These are phyloP conservation scores for Trilocha varians DNA, from an alignment of 2,888 invertebrate species.

Conservation along the genomic window DNA sequence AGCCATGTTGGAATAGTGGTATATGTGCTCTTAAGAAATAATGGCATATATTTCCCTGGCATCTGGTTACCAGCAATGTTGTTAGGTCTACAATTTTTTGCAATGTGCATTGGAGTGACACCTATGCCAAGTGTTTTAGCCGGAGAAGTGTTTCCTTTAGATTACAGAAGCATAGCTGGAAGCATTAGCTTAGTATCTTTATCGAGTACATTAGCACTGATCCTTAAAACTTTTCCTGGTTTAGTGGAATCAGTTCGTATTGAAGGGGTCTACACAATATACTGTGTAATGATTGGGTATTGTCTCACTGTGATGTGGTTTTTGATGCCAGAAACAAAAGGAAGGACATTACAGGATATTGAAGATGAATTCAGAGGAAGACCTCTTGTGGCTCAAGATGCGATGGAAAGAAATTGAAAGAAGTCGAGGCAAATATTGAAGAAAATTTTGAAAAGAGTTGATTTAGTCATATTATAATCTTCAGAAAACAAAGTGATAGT, in stretches of 20 bases:
- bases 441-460: too few relatives aligned
- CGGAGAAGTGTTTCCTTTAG: slow-evolving; percentile 78
- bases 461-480: too few relatives aligned
- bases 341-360: slow-evolving; percentile 76
- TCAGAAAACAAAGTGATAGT: too few relatives aligned
- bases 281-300: slow-evolving; percentile 29
- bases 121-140: slow-evolving; percentile 80
- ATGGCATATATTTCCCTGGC: slow-evolving; percentile 27
- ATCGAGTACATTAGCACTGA: slow-evolving; percentile 21
- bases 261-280: slow-evolving; percentile 28
- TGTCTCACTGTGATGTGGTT: slow-evolving; percentile 32
- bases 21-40: slow-evolving; percentile 33
- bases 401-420: slow-evolving; percentile 1
- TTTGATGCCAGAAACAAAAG: slow-evolving; percentile 77
- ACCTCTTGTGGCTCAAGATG: slow-evolving; percentile 6
- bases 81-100: slow-evolving; percentile 58
- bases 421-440: neutral
- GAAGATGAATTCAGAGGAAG: slow-evolving; percentile 61
- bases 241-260: slow-evolving; percentile 20
- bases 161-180: slow-evolving; percentile 72
- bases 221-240: slow-evolving; percentile 22
- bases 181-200: slow-evolving; percentile 34
- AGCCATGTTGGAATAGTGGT: slow-evolving; percentile 33
- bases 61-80: slow-evolving; percentile 34
- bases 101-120: slow-evolving; percentile 71